Conservation (phyloP, 1,140 invertebrate genomes). For the Linepithema humile region DNA sequence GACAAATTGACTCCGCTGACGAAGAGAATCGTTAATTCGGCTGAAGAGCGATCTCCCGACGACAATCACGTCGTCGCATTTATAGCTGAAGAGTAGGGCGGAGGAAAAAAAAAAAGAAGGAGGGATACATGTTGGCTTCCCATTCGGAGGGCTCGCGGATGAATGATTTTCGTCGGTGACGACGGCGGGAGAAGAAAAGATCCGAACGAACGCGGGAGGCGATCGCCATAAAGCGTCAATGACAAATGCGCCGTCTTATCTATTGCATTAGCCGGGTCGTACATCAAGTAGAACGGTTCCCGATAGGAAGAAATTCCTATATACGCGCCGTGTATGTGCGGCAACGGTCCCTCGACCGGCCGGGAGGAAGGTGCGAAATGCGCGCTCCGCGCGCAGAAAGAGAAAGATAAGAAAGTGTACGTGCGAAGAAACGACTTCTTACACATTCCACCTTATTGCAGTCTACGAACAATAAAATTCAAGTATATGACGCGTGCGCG, state of each 20-base stretch:
- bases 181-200: constrained; percentile 29
- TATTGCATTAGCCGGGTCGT: constrained; percentile 59
- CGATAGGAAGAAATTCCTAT: constrained; percentile 59
- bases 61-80: not conserved
- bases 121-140: not conserved
- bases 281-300: constrained; percentile 55
- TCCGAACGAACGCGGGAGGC: constrained; percentile 11
- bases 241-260: constrained; percentile 63
- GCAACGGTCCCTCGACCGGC: not conserved
- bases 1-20: constrained; percentile 37
- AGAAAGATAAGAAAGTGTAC: constrained; percentile 38
- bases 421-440: constrained; percentile 17
- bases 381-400: constrained; percentile 6
- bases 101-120: not conserved
- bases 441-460: constrained; percentile 22
- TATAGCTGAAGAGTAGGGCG: not conserved
- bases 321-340: constrained; percentile 44
- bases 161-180: constrained; percentile 15
- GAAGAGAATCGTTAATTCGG: constrained; percentile 42
- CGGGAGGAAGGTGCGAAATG: constrained; percentile 24
- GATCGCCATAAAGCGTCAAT: constrained; percentile 63
- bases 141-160: not conserved
- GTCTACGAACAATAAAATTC: constrained; percentile 42
- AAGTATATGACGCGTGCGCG: not conserved
- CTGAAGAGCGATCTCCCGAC: not conserved